Percentiles rank a stretch among this genome's conserved stretches.
Conservation (phyloP, 1,140 invertebrate genomes). For the Penaeus chinensis region DNA sequence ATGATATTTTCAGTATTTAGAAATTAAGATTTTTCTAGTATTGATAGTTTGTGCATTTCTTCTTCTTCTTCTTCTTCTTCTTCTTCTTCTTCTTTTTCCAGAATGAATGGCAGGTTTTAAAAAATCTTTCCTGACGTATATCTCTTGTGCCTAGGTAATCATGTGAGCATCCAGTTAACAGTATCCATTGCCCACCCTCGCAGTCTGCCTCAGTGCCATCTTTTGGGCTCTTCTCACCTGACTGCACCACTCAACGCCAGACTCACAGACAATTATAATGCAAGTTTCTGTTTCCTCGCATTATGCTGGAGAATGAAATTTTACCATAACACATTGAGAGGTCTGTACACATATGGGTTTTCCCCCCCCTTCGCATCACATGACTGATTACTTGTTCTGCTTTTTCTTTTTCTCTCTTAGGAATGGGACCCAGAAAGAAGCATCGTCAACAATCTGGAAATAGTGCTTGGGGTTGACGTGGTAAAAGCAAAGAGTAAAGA, state of each 20-base stretch:
- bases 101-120: too few species aligned
- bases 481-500: background rate
- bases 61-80: background rate
- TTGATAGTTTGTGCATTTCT: too few species aligned
- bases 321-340: background rate
- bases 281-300: background rate
- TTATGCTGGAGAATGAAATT: background rate
- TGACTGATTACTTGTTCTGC: background rate
- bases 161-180: slow-evolving; percentile 29
- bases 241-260: slow-evolving; percentile 9
- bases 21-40: too few species aligned
- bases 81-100: background rate
- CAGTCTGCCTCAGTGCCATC: slow-evolving; percentile 24
- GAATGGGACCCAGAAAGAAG: slow-evolving; percentile 41
- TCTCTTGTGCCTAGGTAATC: slow-evolving; percentile 15
- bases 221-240: slow-evolving; percentile 19
- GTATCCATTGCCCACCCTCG: slow-evolving; percentile 20
- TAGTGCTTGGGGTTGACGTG: slow-evolving; percentile 29
- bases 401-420: background rate
- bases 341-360: background rate
- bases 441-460: slow-evolving; percentile 30
- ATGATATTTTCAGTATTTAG: too few species aligned
- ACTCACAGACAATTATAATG: slow-evolving; percentile 23
- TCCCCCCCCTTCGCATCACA: background rate
- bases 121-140: background rate